Base-by-base conservation (phyloP, 2,888 invertebrate genomes). In the Odontocolon sp. region DNA sequence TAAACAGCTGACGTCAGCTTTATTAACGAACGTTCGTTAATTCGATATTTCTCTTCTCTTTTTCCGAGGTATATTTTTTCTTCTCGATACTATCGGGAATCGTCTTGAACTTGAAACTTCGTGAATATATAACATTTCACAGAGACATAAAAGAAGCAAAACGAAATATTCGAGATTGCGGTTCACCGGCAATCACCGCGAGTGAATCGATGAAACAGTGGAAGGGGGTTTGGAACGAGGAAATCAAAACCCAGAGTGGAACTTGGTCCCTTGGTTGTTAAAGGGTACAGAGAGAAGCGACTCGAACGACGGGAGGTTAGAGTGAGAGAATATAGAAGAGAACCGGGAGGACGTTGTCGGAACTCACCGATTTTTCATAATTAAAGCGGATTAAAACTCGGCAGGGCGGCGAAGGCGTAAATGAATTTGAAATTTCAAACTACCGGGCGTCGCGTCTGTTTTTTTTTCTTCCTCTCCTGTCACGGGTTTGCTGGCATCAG, bases 391-490 rank as follows among this genome's bases (percentile, higher is more conserved):
- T 86, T 86, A 85, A 85, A 85, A 85, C 81, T 83, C 80, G 68
- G 78, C 72, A 80, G 78, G 67, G 75, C 63, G 70, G 75, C 42
- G 61, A 26, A 64, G 56, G 78, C 83, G 83, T 82, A 86, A 86
- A 86, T 85, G 85, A 87, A 86, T 87, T 86, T 85, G 82, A 86
- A 85, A 87, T 87, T 87, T 84, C 82, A 83, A 85, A 85, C 85
- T 85, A 84, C 81, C 81, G 79, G 52, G 59, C 79, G 63, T 54
- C 69, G 64, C 68, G 78, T 63, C 50, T 71, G 31, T 26, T 57
- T 66, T 75, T 59, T 79, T 78, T 72, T 66, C 77, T 76, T 77
- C 33, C 38, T 23, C 45, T 23, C 26, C 54, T 45, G 71, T 61
- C 66, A 54, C 45, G 40, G 33, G 67, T 73, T 61, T 23, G 38